Evolutionary conservation across 2,888 invertebrate species (phyloP), one percentile per base, ranked within the genome.

Genomic region (Drosophila eohydei): DNA sequence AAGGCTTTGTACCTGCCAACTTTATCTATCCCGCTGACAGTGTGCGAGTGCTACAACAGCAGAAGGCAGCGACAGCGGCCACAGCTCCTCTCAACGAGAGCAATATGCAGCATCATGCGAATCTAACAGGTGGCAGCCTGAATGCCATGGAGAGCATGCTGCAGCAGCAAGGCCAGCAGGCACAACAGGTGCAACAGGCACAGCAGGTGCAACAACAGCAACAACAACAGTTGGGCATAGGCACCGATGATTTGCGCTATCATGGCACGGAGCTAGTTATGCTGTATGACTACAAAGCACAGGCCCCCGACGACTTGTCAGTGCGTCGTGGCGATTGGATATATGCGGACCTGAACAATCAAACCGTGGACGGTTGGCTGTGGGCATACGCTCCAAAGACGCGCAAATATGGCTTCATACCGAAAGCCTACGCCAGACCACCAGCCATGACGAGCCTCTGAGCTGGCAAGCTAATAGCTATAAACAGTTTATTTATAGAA

Each of bases 371-470:
- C 92, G 98, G 98, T 41, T 98, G 97, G 97, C 94, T 98, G 76
- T 98, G 97, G 98, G 97, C 97, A 0, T 98, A 98, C 94, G 97
- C 98, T 11, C 98, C 98, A 9, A 97, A 97, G 93, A 96, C 97
- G 3, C 94, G 97, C 34, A 97, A 97, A 92, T 98, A 98, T 91
- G 98, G 98, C 40, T 98, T 98, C 93, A 98, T 98, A 78, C 98
- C 98, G 65, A 98, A 98, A 91, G 97, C 98, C 0, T 98, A 98
- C 91, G 98, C 98, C 9, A 94, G 98, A 21, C 97, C 97, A 6
- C 98, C 98, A 12, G 97, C 97, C 76, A 98, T 97, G 95, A 98
- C 98, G 34, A 96, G 97, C 84, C 90, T 93, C 21, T 92, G 30
- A 74, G 44, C 46, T 3, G 32, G 9, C 14, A 32, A 32, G 5